Conservation (phyloP, 2,113 vertebrate genomes). For the Entomyzon cyanotis region DNA sequence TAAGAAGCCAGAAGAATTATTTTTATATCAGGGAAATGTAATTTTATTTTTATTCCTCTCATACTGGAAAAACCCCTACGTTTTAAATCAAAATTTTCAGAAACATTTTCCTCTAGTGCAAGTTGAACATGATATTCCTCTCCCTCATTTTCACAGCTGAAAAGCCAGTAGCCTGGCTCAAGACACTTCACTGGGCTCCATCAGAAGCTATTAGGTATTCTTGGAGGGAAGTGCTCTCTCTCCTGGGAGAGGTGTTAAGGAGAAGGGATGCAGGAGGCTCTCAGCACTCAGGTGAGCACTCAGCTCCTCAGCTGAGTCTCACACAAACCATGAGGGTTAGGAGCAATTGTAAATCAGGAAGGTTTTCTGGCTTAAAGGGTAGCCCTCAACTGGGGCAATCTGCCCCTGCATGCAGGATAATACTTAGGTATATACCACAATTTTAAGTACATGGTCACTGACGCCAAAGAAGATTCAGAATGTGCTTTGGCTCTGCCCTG, state of each 20-base stretch:
- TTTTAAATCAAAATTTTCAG: neutral
- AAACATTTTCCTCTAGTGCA: neutral
- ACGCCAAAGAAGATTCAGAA: neutral
- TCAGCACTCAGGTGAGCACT: too few relatives aligned
- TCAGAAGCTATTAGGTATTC: neutral
- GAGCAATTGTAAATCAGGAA: fast-evolving
- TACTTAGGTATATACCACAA: too few relatives aligned
- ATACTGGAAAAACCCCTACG: neutral
- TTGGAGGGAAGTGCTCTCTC: fast-evolving
- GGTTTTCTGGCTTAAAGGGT: neutral
- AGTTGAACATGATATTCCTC: neutral
- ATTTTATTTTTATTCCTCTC: constrained; percentile 8
- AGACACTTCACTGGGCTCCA: neutral
- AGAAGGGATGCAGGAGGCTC: fast-evolving
- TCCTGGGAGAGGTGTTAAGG: neutral
- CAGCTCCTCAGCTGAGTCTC: neutral
- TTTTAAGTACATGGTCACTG: neutral
- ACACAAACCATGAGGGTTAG: fast-evolving
- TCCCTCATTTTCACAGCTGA: neutral
- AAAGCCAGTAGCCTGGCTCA: neutral
- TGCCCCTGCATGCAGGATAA: neutral
- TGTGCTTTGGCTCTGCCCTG: neutral
- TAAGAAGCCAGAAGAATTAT: neutral
- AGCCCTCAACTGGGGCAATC: neutral
- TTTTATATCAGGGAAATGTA: constrained; percentile 15